A percentile compares a stretch with the other conserved stretches of the same genome.
These are phyloP conservation scores for Micropterix aruncella DNA, from an alignment of 2,888 invertebrate genomes.

Conservation along the genomic window DNA sequence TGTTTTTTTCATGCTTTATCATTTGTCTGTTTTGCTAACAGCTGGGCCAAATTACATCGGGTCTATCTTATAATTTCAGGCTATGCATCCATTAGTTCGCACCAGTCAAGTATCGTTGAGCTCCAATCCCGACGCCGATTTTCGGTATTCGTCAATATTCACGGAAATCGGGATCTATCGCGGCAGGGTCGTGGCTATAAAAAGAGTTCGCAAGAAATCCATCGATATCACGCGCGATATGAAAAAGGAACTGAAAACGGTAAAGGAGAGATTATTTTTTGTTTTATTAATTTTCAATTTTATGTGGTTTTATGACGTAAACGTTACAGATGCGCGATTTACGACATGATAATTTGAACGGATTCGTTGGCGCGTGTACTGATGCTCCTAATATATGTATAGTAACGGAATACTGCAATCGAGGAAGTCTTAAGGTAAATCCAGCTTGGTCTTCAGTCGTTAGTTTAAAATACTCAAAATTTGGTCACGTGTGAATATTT, in stretches of 20 bases:
- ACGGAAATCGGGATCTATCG: constrained; percentile 84
- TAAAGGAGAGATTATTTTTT: constrained; percentile 23
- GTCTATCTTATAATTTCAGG: constrained; percentile 19
- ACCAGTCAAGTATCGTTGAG: constrained; percentile 65
- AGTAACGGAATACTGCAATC: constrained; percentile 76
- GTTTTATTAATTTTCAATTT: too few species aligned
- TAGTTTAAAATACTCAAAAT: not conserved
- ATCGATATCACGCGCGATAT: constrained; percentile 82
- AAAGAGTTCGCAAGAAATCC: constrained; percentile 69
- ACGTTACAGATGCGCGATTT: constrained; percentile 68
- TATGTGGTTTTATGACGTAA: not conserved
- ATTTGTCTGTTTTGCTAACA: constrained; percentile 3
- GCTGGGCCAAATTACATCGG: not conserved
- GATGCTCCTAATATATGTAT: constrained; percentile 85
- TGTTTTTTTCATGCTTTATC: constrained; percentile 2
- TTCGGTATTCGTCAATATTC: constrained; percentile 79
- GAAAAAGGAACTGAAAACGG: constrained; percentile 86
- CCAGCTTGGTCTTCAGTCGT: not conserved
- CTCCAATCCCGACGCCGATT: constrained; percentile 85
- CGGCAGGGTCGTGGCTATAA: constrained; percentile 76
- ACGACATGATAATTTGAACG: constrained; percentile 82
- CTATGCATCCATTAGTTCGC: constrained; percentile 34
- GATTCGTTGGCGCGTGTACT: constrained; percentile 84
- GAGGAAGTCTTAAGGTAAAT: constrained; percentile 75
- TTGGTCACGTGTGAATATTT: constrained; percentile 1